These are phyloP conservation scores for Gila robusta DNA, from an alignment of 2,797 vertebrate genomes.

Conservation along the genomic window DNA sequence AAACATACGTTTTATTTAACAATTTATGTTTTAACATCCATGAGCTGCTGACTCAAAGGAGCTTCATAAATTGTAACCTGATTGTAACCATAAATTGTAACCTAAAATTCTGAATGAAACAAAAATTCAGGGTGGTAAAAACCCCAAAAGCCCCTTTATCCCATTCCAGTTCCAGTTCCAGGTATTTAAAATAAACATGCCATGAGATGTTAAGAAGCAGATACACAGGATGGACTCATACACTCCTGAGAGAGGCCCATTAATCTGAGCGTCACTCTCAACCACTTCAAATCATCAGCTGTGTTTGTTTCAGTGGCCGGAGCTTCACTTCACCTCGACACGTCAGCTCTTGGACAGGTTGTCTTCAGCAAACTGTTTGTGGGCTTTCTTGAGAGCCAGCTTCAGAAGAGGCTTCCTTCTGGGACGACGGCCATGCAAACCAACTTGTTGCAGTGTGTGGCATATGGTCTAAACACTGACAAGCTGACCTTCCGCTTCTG, in stretches of 20 bases:
- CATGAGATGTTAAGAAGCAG: conserved; percentile 46
- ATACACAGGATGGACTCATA: conserved; percentile 31
- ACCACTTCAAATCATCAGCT: conserved; percentile 52
- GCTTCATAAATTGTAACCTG: neutral
- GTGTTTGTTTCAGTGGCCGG: conserved; percentile 38
- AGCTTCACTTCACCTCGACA: neutral
- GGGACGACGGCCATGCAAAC: no score
- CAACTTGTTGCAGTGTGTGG: no score
- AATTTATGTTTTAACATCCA: neutral
- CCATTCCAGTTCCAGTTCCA: neutral
- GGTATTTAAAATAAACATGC: conserved; percentile 51
- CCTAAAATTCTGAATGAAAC: conserved; percentile 5
- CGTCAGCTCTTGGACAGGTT: neutral
- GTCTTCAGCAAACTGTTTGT: no score
- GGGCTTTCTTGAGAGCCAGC: no score
- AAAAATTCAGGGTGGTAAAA: conserved; percentile 2
- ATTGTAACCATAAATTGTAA: neutral
- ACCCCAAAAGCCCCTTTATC: conserved; percentile 5
- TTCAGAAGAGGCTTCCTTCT: no score
- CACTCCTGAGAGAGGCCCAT: conserved; percentile 54
- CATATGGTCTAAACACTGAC: no score
- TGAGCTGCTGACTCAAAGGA: neutral
- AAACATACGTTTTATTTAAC: conserved; percentile 3
- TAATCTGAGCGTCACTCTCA: conserved; percentile 46
- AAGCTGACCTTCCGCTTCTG: no score